phyloP scores from a whole-genome alignment of 2,888 invertebrate genomes.

The Leptinotarsa juncta region DNA sequence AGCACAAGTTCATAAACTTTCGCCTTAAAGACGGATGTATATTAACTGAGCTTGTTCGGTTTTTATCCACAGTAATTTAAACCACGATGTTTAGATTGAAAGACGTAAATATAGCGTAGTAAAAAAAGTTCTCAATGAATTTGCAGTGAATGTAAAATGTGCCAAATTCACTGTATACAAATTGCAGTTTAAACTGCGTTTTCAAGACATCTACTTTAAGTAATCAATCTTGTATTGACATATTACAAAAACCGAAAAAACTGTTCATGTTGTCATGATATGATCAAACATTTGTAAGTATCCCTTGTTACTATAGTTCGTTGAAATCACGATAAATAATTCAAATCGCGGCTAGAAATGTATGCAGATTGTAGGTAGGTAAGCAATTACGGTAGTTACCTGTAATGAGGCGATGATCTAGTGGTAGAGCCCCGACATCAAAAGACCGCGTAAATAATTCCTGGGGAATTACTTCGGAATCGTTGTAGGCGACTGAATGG shows the following conservation, averaged over 20 bases:
- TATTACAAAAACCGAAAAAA: slow-evolving; percentile 1
- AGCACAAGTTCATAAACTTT: too few species aligned
- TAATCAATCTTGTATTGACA: neutral
- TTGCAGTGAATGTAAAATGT: too few species aligned
- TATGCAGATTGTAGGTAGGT: slow-evolving; percentile 58
- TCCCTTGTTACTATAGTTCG: slow-evolving; percentile 8
- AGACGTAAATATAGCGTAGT: too few species aligned
- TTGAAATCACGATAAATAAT: slow-evolving; percentile 26
- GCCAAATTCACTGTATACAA: too few species aligned
- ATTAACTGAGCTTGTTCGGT: too few species aligned
- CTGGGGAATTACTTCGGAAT: slow-evolving; percentile 10
- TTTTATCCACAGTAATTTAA: too few species aligned
- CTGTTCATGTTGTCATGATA: slow-evolving; percentile 1
- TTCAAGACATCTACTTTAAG: neutral
- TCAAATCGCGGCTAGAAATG: slow-evolving; percentile 43
- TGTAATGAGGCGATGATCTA: slow-evolving; percentile 49
- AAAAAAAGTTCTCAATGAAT: too few species aligned
- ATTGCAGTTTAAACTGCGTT: too few species aligned
- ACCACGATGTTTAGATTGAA: too few species aligned
- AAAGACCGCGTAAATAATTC: slow-evolving; percentile 29
- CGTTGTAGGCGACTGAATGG: neutral
- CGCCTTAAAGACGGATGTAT: too few species aligned
- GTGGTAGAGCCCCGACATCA: slow-evolving; percentile 23
- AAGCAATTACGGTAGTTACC: slow-evolving; percentile 59
- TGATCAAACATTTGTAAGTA: neutral